phyloP scores from a whole-genome alignment of 2,113 vertebrate species.

The Triplophysa rosa region DNA sequence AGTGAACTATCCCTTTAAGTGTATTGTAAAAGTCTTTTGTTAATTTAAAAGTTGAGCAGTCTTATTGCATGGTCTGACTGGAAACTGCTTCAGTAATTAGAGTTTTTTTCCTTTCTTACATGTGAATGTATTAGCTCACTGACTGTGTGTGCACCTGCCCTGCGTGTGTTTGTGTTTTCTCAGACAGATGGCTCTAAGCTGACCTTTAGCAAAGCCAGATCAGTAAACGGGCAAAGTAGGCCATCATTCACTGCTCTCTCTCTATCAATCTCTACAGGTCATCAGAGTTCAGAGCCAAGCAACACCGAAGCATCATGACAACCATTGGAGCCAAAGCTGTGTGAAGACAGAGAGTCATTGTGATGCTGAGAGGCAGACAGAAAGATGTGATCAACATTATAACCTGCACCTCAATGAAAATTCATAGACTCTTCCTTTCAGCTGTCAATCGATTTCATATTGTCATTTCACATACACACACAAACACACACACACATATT shows the following conservation, averaged over 20 bases:
- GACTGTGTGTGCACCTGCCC: constrained; percentile 4
- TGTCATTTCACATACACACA: background rate
- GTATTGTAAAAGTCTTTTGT: background rate
- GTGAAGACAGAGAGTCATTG: constrained; percentile 20
- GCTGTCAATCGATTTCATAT: constrained; percentile 17
- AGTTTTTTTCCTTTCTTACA: constrained; percentile 1
- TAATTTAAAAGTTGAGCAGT: background rate
- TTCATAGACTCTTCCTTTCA: background rate
- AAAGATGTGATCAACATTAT: constrained; percentile 24
- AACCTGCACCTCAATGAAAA: constrained; percentile 51
- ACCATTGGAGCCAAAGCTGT: constrained; percentile 31
- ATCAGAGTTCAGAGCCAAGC: constrained; percentile 62
- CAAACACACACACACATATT: background rate
- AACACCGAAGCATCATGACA: constrained; percentile 70
- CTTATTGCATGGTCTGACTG: constrained; percentile 7
- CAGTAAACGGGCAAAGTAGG: constrained; percentile 32
- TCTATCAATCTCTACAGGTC: constrained; percentile 60
- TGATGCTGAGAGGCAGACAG: constrained; percentile 6
- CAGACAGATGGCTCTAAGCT: constrained; percentile 41
- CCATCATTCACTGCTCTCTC: constrained; percentile 21
- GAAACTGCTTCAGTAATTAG: constrained; percentile 21
- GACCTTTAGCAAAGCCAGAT: constrained; percentile 50
- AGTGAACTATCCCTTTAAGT: too few relatives aligned
- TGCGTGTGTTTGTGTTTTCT: constrained; percentile 20
- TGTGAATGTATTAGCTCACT: background rate